Conservation (phyloP, 2,113 vertebrate species). For the Calyptommatus sinebrachiatus region DNA sequence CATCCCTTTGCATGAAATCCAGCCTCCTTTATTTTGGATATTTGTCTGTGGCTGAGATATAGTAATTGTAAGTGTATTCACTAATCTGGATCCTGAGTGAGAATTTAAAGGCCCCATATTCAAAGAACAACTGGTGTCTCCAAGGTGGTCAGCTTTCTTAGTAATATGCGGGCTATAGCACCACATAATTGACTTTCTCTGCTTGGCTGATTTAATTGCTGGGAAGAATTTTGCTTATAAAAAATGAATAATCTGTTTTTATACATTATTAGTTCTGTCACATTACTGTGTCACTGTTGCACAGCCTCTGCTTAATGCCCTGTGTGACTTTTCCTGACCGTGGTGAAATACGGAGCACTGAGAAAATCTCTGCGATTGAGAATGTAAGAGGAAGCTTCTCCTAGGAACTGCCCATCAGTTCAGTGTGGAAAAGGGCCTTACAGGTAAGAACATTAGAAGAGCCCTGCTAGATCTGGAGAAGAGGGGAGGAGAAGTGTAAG, state of each 20-base stretch:
- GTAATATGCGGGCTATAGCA: conserved; percentile 19
- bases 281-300: conserved; percentile 33
- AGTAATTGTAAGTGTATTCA: background rate
- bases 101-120: background rate
- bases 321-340: conserved; percentile 35
- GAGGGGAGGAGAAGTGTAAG: no score
- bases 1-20: background rate
- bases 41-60: background rate
- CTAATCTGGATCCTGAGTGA: background rate
- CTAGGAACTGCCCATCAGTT: no score
- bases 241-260: conserved; percentile 50
- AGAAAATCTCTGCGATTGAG: background rate
- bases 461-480: no score
- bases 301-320: conserved; percentile 18
- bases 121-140: conserved; percentile 20
- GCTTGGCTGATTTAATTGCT: conserved; percentile 54
- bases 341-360: conserved; percentile 21
- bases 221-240: conserved; percentile 54
- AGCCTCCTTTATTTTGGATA: background rate
- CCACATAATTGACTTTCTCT: conserved; percentile 34
- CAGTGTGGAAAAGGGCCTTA: no score
- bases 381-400: no score
- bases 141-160: background rate
- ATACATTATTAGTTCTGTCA: conserved; percentile 41
- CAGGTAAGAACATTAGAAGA: no score